Conservation (phyloP, 2,113 vertebrate species). For the Melanocharis versteri region DNA sequence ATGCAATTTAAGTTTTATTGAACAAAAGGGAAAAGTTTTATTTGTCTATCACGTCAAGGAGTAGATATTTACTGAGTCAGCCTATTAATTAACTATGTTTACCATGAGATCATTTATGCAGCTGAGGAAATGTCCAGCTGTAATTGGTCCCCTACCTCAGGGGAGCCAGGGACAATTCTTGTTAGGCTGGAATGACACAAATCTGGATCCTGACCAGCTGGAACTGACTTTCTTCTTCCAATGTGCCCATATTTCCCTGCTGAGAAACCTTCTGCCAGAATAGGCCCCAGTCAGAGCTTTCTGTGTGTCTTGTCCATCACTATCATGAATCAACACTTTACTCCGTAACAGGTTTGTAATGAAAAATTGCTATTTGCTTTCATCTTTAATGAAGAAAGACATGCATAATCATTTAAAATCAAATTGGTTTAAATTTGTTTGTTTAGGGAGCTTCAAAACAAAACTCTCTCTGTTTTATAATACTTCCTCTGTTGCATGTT, state of each 20-base stretch:
- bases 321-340: background rate
- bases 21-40: background rate
- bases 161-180: background rate
- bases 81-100: background rate
- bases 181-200: background rate
- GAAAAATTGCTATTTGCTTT: background rate
- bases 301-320: background rate
- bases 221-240: background rate
- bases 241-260: background rate
- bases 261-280: slow-evolving; percentile 25
- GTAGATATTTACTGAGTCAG: background rate
- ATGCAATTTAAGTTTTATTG: background rate
- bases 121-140: background rate
- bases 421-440: background rate
- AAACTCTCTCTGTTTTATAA: background rate
- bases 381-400: background rate
- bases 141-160: background rate
- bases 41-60: background rate
- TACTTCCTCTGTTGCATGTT: background rate
- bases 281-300: background rate
- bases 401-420: background rate
- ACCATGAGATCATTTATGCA: background rate
- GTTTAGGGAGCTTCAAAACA: background rate
- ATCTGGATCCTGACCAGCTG: background rate
- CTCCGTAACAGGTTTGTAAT: background rate